Evolutionary conservation across 2,888 invertebrate species (phyloP).

Genomic region (Dermolepida albohirtum): DNA sequence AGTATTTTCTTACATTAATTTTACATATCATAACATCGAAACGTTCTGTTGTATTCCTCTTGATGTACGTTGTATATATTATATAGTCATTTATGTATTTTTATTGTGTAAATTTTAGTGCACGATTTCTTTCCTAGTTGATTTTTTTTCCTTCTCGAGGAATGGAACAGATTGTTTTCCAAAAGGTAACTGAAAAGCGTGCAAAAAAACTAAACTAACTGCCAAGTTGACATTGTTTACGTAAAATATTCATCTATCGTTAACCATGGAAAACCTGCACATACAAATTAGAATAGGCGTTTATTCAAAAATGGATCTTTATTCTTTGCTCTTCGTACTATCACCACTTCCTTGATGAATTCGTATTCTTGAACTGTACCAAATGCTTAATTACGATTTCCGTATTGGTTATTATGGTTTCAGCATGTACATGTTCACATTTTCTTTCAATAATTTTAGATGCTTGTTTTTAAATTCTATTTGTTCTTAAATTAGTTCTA

Average conservation of each 20-base stretch:
- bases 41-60: conserved; percentile 17
- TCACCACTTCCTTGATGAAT: conserved; percentile 13
- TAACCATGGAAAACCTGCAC: conserved; percentile 47
- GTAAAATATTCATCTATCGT: conserved; percentile 50
- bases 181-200: conserved; percentile 21
- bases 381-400: conserved; percentile 26
- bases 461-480: conserved; percentile 30
- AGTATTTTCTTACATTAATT: conserved; percentile 44
- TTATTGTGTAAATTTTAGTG: conserved; percentile 35
- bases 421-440: conserved; percentile 13
- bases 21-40: conserved; percentile 41
- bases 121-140: conserved; percentile 37
- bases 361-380: conserved; percentile 28
- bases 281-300: conserved; percentile 44
- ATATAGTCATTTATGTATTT: conserved; percentile 40
- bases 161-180: conserved; percentile 23
- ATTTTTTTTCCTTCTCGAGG: conserved; percentile 8
- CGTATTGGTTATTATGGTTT: conserved; percentile 28
- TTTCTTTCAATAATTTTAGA: conserved; percentile 21
- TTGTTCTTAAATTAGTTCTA: conserved; percentile 30
- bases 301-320: conserved; percentile 41
- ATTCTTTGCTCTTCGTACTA: conserved; percentile 23
- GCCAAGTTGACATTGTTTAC: conserved; percentile 43
- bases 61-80: conserved; percentile 38
- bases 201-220: conserved; percentile 35